Percentiles rank a stretch among this genome's conserved stretches.
These are phyloP conservation scores for Alectura lathami DNA, from an alignment of 2,113 vertebrate species.

Conservation along the genomic window DNA sequence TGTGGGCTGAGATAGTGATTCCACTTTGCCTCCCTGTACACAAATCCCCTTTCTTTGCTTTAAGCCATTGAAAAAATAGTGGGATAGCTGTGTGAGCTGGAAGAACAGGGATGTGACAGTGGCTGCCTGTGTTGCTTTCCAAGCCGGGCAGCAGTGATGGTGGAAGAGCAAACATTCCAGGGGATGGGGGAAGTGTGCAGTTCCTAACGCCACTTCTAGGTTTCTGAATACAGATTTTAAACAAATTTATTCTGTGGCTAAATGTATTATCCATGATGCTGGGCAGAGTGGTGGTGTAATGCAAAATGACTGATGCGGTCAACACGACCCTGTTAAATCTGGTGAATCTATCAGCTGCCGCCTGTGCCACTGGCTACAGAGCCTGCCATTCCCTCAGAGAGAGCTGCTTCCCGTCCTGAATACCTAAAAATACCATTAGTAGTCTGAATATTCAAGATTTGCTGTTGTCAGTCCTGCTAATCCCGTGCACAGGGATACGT, in stretches of 20 bases:
- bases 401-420: neutral
- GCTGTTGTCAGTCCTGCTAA: neutral
- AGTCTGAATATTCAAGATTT: neutral
- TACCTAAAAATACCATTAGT: neutral
- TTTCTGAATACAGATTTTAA: conserved; percentile 16
- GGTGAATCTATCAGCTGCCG: neutral
- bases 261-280: neutral
- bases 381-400: neutral
- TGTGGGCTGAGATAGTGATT: neutral
- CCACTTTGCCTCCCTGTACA: neutral
- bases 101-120: neutral
- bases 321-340: neutral
- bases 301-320: neutral
- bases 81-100: neutral
- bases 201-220: neutral
- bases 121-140: neutral
- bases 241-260: neutral
- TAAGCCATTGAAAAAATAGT: neutral
- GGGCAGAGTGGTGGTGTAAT: neutral
- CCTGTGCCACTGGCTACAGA: neutral
- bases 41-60: neutral
- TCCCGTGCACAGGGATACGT: fast-evolving
- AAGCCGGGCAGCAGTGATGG: neutral
- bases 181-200: fast-evolving
- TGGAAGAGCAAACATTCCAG: neutral